Percentiles rank a stretch among this genome's conserved stretches.
These are phyloP conservation scores for Microctonus hyperodae DNA, from an alignment of 2,888 invertebrate species.

Conservation along the genomic window DNA sequence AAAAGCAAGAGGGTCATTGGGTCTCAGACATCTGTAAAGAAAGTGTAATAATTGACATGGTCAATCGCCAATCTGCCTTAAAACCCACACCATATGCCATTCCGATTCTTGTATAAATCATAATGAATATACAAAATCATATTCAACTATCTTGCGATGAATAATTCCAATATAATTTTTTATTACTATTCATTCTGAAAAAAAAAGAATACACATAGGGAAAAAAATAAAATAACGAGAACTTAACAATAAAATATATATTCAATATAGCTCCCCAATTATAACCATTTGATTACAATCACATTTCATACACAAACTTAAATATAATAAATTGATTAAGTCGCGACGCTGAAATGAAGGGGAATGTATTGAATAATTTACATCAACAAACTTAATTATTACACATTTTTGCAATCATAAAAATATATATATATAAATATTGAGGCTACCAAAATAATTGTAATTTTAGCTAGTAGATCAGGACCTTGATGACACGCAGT, in stretches of 20 bases:
- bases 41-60: slow-evolving; percentile 68
- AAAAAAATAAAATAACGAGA: no score
- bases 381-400: slow-evolving; percentile 9
- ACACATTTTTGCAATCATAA: no score
- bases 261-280: not conserved
- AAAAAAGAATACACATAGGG: no score
- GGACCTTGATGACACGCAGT: not conserved
- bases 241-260: slow-evolving; percentile 5
- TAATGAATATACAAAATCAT: not conserved
- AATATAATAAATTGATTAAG: slow-evolving; percentile 39
- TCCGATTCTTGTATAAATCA: slow-evolving; percentile 58
- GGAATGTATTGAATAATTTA: slow-evolving; percentile 43
- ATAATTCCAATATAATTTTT: slow-evolving; percentile 1
- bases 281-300: not conserved
- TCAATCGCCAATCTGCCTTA: slow-evolving; percentile 68
- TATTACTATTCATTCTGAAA: slow-evolving; percentile 4
- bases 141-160: not conserved
- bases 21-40: slow-evolving; percentile 65
- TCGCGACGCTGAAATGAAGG: slow-evolving; percentile 45
- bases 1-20: slow-evolving; percentile 75
- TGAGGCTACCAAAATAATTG: slow-evolving; percentile 2
- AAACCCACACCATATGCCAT: slow-evolving; percentile 68
- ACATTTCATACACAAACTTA: not conserved
- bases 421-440: no score
- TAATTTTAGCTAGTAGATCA: not conserved